Evolutionary conservation across 2,113 vertebrate genomes (phyloP), one percentile per base, ranked within the genome.

Genomic region (Nycticebus coucang): DNA sequence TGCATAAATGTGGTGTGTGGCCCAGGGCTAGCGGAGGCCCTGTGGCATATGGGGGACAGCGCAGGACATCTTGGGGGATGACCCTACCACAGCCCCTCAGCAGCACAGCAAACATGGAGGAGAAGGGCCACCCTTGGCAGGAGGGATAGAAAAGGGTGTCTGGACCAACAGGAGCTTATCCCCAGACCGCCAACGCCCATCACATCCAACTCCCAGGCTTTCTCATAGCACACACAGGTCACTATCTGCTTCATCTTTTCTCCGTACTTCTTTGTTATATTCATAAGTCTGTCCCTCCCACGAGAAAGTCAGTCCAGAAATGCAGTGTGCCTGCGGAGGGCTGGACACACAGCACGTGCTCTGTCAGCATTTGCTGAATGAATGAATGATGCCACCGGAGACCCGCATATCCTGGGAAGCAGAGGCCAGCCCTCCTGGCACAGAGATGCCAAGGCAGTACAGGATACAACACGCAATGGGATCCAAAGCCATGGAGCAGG

Each of bases 171-270:
- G 12, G 7, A 0, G 10, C 37, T 19, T 18, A 21, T 19, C 28
- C 11, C 13, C 0, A 1, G 2, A 18, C 28, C 22, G n/a, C 74
- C 5, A 4, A 33, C 3, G 13, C 19, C 71, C 2, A 35, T 5
- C 4, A 30, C 4, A 17, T 8, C 2, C 19, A 3, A 17, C 45
- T 55, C 82, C 15, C 9, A 28, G n/a, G 19, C 17, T 30, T 59
- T 64, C 66, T 55, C 37, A 45, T 0, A 15, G 33, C 21, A 24
- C 0, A 0, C 21, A 24, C 0, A 0, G 22, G 26, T 33, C 7
- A 1, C 2, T 10, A 28, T 14, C 77, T 50, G 50, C 35, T 7
- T 50, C 11, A 13, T 55, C 7, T n/a, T 62, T 12, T 9, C 7
- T 19, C 14, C 4, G 35, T 50, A 50, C 10, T 50, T 50, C 45